phyloP scores from a whole-genome alignment of 1,140 invertebrate species.

The Heliothis subflexa region DNA sequence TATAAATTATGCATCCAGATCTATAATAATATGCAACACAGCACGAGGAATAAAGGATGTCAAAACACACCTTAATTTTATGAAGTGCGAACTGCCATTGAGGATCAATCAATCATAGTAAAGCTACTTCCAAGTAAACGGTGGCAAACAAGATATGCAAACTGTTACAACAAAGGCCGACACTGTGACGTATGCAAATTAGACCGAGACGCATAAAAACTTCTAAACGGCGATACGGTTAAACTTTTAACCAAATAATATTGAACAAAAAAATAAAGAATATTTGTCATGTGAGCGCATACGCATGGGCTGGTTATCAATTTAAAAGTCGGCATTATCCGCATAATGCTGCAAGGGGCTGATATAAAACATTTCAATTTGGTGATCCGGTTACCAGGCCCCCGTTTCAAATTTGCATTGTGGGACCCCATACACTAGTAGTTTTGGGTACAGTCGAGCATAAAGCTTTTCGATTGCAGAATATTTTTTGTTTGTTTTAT shows the following conservation, averaged over 20 bases:
- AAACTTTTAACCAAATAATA: slow-evolving; percentile 81
- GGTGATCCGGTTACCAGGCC: slow-evolving; percentile 81
- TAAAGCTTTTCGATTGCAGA: slow-evolving; percentile 44
- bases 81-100: slow-evolving; percentile 67
- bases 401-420: slow-evolving; percentile 78
- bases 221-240: slow-evolving; percentile 77
- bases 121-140: slow-evolving; percentile 70
- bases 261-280: slow-evolving; percentile 63
- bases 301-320: slow-evolving; percentile 81
- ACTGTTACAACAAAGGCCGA: slow-evolving; percentile 38
- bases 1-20: neutral
- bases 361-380: slow-evolving; percentile 86
- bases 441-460: slow-evolving; percentile 74
- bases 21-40: neutral
- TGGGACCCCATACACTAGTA: slow-evolving; percentile 79
- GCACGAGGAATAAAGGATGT: slow-evolving; percentile 27
- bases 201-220: slow-evolving; percentile 50
- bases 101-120: slow-evolving; percentile 73
- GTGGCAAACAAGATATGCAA: slow-evolving; percentile 75
- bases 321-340: slow-evolving; percentile 83
- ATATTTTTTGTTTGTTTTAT: slow-evolving; percentile 28
- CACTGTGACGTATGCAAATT: slow-evolving; percentile 69
- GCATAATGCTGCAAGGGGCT: slow-evolving; percentile 72
- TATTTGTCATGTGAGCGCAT: slow-evolving; percentile 73
- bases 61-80: slow-evolving; percentile 51